Conservation (phyloP, 2,888 invertebrate genomes). For the Mellilla xanthometata region DNA sequence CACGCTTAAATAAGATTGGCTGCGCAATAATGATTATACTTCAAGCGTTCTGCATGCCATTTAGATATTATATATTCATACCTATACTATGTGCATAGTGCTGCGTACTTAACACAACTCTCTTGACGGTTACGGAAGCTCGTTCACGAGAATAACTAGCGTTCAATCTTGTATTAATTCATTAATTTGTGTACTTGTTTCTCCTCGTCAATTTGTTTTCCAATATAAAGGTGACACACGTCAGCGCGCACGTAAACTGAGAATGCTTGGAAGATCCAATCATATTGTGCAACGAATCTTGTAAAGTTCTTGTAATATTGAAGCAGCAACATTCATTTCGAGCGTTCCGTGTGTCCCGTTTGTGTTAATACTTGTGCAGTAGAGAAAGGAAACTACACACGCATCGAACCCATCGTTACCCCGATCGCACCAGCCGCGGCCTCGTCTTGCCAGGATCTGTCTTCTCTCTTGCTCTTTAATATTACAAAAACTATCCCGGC, state of each 20-base stretch:
- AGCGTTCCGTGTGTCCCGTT: slow-evolving; percentile 77
- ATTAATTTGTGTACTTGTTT: slow-evolving; percentile 43
- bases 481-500: slow-evolving; percentile 78
- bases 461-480: slow-evolving; percentile 70
- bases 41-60: slow-evolving; percentile 83
- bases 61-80: slow-evolving; percentile 82
- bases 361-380: slow-evolving; percentile 62
- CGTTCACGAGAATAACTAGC: slow-evolving; percentile 62
- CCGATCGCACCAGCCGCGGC: neutral
- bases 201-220: slow-evolving; percentile 39
- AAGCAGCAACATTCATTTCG: slow-evolving; percentile 78
- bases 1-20: slow-evolving; percentile 83
- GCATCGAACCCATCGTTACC: slow-evolving; percentile 45
- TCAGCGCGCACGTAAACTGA: slow-evolving; percentile 69
- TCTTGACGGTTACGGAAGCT: slow-evolving; percentile 73
- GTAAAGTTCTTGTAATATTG: slow-evolving; percentile 82
- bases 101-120: slow-evolving; percentile 76
- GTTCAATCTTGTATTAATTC: slow-evolving; percentile 52
- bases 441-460: slow-evolving; percentile 4
- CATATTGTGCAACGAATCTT: slow-evolving; percentile 83
- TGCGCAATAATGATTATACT: slow-evolving; percentile 83
- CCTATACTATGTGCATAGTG: slow-evolving; percentile 81
- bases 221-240: slow-evolving; percentile 81
- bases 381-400: slow-evolving; percentile 78
- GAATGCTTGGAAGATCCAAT: slow-evolving; percentile 81